These are phyloP conservation scores for Alexandromys fortis DNA, from an alignment of 2,113 vertebrate species.

Conservation along the genomic window DNA sequence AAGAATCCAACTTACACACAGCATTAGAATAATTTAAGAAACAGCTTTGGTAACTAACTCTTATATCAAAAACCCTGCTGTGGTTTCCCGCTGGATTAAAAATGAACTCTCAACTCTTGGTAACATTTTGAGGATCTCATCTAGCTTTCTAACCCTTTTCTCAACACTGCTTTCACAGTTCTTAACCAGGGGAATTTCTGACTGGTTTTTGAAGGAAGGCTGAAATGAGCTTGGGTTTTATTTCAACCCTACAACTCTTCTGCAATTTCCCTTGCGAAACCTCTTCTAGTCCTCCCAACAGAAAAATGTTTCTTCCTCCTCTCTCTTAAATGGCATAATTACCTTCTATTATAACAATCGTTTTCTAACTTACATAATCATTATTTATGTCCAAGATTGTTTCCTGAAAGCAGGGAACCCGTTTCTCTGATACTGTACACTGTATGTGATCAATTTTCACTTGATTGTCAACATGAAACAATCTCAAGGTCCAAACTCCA, in stretches of 20 bases:
- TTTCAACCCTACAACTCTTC: not conserved
- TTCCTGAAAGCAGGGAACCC: not conserved
- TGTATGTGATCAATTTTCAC: not conserved
- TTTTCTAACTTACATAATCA: not conserved
- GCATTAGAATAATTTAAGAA: not conserved
- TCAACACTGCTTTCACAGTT: not conserved
- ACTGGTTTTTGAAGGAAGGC: not conserved
- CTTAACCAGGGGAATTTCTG: not conserved
- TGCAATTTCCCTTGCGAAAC: constrained; percentile 40
- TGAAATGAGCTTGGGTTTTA: not conserved
- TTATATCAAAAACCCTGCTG: not conserved
- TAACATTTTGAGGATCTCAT: not conserved
- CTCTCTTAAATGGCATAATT: constrained; percentile 13
- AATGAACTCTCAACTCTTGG: not conserved
- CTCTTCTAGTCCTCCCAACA: not conserved
- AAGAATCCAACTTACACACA: constrained; percentile 3
- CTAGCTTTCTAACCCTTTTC: not conserved
- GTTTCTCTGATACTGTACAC: not conserved
- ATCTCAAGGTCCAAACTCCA: not conserved
- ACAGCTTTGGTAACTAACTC: not conserved
- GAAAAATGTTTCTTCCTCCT: constrained; percentile 22
- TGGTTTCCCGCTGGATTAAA: not conserved
- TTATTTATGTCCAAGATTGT: not conserved
- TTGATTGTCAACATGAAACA: not conserved
- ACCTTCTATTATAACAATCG: not conserved